A percentile compares a stretch with the other conserved stretches of the same genome.
Conservation (phyloP, 2,888 invertebrate genomes). For the Aethes cnicana region DNA sequence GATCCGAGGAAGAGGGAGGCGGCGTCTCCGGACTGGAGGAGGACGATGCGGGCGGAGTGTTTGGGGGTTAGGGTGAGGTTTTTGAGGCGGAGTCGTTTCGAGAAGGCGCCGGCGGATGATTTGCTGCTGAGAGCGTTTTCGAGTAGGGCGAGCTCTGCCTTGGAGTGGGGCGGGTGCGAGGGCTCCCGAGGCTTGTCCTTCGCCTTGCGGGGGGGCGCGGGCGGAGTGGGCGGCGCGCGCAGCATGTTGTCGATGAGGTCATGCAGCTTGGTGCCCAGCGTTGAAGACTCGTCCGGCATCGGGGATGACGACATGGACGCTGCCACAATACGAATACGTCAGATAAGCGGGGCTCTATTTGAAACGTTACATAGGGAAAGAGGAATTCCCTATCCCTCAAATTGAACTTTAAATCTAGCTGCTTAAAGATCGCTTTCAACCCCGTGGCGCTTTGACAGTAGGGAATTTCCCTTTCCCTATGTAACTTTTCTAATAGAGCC, state of each 20-base stretch:
- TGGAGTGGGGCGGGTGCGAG: slow-evolving; percentile 36
- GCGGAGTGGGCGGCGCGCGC: slow-evolving; percentile 54
- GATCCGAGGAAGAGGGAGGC: slow-evolving; percentile 54
- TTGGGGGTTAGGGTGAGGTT: slow-evolving; percentile 62
- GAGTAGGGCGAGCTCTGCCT: slow-evolving; percentile 47
- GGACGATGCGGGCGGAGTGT: slow-evolving; percentile 52
- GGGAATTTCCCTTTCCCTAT: too few relatives aligned
- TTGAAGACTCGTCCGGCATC: slow-evolving; percentile 9
- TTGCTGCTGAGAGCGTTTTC: slow-evolving; percentile 52
- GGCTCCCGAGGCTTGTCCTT: slow-evolving; percentile 38
- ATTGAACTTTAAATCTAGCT: too few relatives aligned
- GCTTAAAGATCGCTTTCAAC: too few relatives aligned
- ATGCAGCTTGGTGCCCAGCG: slow-evolving; percentile 43
- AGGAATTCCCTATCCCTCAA: too few relatives aligned
- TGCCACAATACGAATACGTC: slow-evolving; percentile 35
- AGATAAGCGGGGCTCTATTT: too few relatives aligned
- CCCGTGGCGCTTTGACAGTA: too few relatives aligned
- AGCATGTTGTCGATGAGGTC: slow-evolving; percentile 50
- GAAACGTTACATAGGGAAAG: too few relatives aligned
- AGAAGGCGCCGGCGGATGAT: slow-evolving; percentile 53
- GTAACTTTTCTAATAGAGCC: too few relatives aligned
- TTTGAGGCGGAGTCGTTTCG: slow-evolving; percentile 57
- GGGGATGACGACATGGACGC: slow-evolving; percentile 50
- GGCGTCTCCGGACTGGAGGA: slow-evolving; percentile 62
- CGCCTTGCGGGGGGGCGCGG: slow-evolving; percentile 40